Conservation (phyloP, 2,797 vertebrate genomes). For the Ctenochaetus hawaiiensis region DNA sequence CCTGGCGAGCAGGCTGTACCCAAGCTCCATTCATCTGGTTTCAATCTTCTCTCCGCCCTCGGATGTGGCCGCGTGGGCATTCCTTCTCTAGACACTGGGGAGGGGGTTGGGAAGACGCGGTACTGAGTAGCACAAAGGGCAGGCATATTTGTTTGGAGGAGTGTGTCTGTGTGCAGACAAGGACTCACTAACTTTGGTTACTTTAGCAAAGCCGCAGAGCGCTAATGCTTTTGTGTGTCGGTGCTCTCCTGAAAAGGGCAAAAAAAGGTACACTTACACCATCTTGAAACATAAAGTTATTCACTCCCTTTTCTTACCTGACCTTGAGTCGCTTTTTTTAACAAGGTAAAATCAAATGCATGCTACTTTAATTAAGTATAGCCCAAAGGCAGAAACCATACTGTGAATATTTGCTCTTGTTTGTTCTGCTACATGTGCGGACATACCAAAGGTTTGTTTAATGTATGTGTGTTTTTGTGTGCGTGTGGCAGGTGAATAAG, state of each 20-base stretch:
- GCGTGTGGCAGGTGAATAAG: constrained; percentile 39
- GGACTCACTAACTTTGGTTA: constrained; percentile 30
- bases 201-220: constrained; percentile 32
- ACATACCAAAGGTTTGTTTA: constrained; percentile 19
- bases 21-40: constrained; percentile 86
- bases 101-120: constrained; percentile 39
- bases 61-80: constrained; percentile 82
- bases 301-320: constrained; percentile 2
- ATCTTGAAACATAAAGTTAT: neutral
- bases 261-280: constrained; percentile 5
- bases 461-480: neutral
- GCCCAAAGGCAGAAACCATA: neutral
- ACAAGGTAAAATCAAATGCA: constrained; percentile 3
- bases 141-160: constrained; percentile 69
- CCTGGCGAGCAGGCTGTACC: constrained; percentile 73
- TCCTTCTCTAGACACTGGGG: constrained; percentile 75
- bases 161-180: constrained; percentile 35
- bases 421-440: constrained; percentile 1
- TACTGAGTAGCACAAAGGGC: constrained; percentile 72
- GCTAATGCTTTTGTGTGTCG: constrained; percentile 9
- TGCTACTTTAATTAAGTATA: constrained; percentile 8
- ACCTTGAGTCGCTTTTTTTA: constrained; percentile 27
- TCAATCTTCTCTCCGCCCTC: constrained; percentile 85
- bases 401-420: neutral
- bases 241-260: constrained; percentile 3